phyloP scores from a whole-genome alignment of 2,888 invertebrate species.

The Lysandra coridon region DNA sequence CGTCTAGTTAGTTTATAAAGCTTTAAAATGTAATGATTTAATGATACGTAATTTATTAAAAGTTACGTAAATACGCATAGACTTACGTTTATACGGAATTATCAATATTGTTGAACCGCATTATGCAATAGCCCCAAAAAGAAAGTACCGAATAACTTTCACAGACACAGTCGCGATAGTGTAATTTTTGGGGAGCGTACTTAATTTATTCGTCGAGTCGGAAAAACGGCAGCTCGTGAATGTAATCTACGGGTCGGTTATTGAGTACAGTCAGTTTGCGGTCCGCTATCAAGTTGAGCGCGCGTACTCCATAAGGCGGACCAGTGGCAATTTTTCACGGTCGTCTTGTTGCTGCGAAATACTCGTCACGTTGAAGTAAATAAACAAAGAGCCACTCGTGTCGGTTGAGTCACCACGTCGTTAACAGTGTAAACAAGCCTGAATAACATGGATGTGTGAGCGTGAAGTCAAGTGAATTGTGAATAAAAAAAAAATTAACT shows the following conservation, averaged over 20 bases:
- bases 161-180: slow-evolving; percentile 3
- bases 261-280: slow-evolving; percentile 53
- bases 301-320: slow-evolving; percentile 43
- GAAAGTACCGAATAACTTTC: slow-evolving; percentile 27
- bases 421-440: slow-evolving; percentile 52
- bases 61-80: neutral
- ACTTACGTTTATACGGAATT: neutral
- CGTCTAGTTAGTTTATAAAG: no score
- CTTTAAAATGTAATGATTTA: neutral
- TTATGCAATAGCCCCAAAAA: slow-evolving; percentile 19
- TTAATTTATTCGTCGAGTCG: neutral
- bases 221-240: neutral
- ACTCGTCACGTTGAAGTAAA: slow-evolving; percentile 55
- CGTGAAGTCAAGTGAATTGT: slow-evolving; percentile 27
- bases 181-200: slow-evolving; percentile 17
- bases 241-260: slow-evolving; percentile 10
- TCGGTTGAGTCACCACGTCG: slow-evolving; percentile 53
- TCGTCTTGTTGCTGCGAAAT: slow-evolving; percentile 36
- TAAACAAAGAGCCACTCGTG: slow-evolving; percentile 56
- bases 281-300: slow-evolving; percentile 55
- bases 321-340: slow-evolving; percentile 41
- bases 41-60: neutral
- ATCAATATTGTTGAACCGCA: neutral
- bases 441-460: slow-evolving; percentile 34
- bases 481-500: neutral